Percentiles rank a stretch among this genome's conserved stretches.
Evolutionary conservation across 2,113 vertebrate genomes (phyloP).

Genomic region (Epinephelus fuscoguttatus): DNA sequence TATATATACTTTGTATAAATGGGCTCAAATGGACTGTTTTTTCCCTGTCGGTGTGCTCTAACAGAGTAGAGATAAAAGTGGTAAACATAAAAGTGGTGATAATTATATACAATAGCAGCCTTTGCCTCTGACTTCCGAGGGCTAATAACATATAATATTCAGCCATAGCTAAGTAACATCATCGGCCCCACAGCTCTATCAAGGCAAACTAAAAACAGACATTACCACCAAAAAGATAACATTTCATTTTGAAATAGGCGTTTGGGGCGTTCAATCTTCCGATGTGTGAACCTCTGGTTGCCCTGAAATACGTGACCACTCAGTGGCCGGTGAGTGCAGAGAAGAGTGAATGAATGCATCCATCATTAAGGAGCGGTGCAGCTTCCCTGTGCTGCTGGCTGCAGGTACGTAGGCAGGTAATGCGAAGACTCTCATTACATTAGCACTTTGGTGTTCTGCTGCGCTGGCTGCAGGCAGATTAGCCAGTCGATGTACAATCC

Average conservation of each 20-base stretch:
- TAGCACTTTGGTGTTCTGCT: conserved; percentile 81
- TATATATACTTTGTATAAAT: neutral
- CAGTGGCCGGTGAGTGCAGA: conserved; percentile 76
- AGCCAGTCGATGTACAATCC: conserved; percentile 82
- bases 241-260: conserved; percentile 72
- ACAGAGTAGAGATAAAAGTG: conserved; percentile 18
- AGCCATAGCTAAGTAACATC: conserved; percentile 47
- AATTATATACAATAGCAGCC: conserved; percentile 55
- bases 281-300: conserved; percentile 53
- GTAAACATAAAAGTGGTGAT: conserved; percentile 7
- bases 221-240: conserved; percentile 19
- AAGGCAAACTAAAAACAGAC: conserved; percentile 43
- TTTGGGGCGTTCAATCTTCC: conserved; percentile 50
- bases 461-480: conserved; percentile 83
- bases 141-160: conserved; percentile 44
- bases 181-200: conserved; percentile 15
- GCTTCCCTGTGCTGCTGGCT: conserved; percentile 50
- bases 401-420: conserved; percentile 55
- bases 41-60: conserved; percentile 8
- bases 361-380: conserved; percentile 47
- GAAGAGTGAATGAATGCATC: conserved; percentile 47
- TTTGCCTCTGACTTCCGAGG: conserved; percentile 26
- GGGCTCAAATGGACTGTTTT: neutral
- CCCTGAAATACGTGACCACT: conserved; percentile 73
- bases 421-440: conserved; percentile 80